A percentile compares a stretch with the other conserved stretches of the same genome.
Conservation (phyloP, 53 echinoderm and acorn worm species). For the Holothuria leucospilota region DNA sequence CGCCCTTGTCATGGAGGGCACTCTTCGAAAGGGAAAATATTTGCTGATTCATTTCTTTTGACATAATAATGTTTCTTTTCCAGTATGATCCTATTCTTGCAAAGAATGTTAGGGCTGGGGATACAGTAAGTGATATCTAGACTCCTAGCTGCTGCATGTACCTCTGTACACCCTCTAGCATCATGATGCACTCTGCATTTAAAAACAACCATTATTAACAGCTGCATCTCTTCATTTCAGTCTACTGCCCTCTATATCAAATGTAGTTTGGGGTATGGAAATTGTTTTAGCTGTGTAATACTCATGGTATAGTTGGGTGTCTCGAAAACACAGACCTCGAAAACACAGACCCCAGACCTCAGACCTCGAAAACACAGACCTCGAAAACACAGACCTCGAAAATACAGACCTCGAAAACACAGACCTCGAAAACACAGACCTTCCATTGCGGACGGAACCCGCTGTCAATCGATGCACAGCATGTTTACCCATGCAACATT, state of each 20-base stretch:
- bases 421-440: too few species aligned
- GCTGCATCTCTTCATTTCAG: too few species aligned
- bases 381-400: too few species aligned
- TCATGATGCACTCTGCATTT: not conserved
- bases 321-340: too few species aligned
- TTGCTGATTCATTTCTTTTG: not conserved
- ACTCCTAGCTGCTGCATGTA: not conserved
- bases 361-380: too few species aligned
- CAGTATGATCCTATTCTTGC: constrained; percentile 60
- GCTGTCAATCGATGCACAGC: too few species aligned
- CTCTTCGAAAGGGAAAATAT: not conserved
- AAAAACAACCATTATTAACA: constrained; percentile 1
- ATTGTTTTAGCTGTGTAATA: not conserved
- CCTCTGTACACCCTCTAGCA: not conserved
- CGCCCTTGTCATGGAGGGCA: not conserved
- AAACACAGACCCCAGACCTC: too few species aligned
- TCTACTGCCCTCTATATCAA: too few species aligned
- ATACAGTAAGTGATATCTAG: constrained; percentile 12
- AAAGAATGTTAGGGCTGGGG: constrained; percentile 47
- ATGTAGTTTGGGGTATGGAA: too few species aligned
- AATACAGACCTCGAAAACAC: too few species aligned
- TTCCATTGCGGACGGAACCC: too few species aligned
- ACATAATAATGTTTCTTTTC: constrained; percentile 26
- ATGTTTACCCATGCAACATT: too few species aligned
- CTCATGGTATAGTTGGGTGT: not conserved